Percentiles rank a stretch among this genome's conserved stretches.
Conservation (phyloP, 2,797 vertebrate species). For the Somateria mollissima region DNA sequence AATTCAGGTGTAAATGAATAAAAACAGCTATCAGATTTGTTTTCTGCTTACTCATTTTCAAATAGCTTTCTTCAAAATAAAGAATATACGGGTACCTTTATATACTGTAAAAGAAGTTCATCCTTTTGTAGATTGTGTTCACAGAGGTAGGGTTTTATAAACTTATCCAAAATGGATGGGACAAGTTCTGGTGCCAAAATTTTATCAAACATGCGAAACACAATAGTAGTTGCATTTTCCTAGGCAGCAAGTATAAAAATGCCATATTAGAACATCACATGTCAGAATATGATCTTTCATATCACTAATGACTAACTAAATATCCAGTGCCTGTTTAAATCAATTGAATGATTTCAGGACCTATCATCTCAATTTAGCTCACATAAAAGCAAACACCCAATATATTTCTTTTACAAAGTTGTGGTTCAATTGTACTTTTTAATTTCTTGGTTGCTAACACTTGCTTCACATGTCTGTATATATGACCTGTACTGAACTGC, state of each 20-base stretch:
- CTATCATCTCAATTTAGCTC: not conserved
- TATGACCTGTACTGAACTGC: not conserved
- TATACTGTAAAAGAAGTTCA: conserved; percentile 90
- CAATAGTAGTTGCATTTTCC: conserved; percentile 88
- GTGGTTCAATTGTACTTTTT: not conserved
- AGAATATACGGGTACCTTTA: conserved; percentile 82
- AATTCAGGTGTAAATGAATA: not conserved
- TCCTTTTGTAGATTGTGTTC: conserved; percentile 88
- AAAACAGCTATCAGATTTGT: not conserved
- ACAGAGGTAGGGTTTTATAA: conserved; percentile 85
- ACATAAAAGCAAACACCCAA: not conserved
- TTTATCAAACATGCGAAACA: conserved; percentile 95
- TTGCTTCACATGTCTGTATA: not conserved
- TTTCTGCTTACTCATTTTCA: not conserved
- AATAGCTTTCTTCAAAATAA: not conserved
- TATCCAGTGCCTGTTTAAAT: not conserved
- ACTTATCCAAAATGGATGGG: conserved; percentile 83
- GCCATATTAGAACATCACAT: not conserved
- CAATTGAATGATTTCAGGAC: not conserved
- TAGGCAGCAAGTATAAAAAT: conserved; percentile 57
- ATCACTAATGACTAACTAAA: not conserved
- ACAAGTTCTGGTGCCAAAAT: conserved; percentile 92
- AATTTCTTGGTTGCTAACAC: not conserved
- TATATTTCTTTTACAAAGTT: not conserved
- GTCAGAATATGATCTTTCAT: not conserved